phyloP scores from a whole-genome alignment of 2,888 invertebrate species.

The Folsomia manolachei region DNA sequence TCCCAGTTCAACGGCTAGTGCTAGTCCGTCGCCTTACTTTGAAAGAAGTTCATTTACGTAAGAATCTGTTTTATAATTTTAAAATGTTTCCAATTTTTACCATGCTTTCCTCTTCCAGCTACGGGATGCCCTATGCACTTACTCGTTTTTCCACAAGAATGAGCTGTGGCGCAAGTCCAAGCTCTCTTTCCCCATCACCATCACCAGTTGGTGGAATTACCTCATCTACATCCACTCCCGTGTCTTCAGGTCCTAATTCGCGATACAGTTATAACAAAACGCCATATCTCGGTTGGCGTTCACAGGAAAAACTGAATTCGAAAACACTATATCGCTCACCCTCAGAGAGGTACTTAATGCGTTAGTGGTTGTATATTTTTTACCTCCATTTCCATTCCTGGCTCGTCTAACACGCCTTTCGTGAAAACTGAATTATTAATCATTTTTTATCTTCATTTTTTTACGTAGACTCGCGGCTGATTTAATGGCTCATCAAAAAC shows the following conservation, averaged over 20 bases:
- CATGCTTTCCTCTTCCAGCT: conserved; percentile 29
- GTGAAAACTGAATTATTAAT: too few species aligned
- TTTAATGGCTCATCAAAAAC: conserved; percentile 60
- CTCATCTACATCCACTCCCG: conserved; percentile 44
- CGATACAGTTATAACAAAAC: conserved; percentile 66
- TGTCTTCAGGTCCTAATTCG: conserved; percentile 45
- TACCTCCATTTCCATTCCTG: neutral
- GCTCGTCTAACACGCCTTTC: too few species aligned
- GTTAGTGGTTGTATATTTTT: neutral
- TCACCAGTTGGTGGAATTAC: conserved; percentile 49
- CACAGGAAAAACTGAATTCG: conserved; percentile 68
- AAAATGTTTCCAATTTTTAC: neutral
- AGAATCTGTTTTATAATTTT: too few species aligned
- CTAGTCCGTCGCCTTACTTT: conserved; percentile 49
- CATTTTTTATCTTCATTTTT: too few species aligned
- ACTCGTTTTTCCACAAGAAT: conserved; percentile 46
- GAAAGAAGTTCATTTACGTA: conserved; percentile 50
- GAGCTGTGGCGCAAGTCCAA: conserved; percentile 50
- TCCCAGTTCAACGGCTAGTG: conserved; percentile 48
- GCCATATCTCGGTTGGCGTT: conserved; percentile 86
- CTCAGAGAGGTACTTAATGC: conserved; percentile 57
- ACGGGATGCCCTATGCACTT: conserved; percentile 49
- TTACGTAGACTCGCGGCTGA: conserved; percentile 77
- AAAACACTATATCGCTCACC: conserved; percentile 57
- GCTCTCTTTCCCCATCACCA: conserved; percentile 47